Base-by-base conservation (phyloP, 2,888 invertebrate species). In the Metopia argyrocephala region DNA sequence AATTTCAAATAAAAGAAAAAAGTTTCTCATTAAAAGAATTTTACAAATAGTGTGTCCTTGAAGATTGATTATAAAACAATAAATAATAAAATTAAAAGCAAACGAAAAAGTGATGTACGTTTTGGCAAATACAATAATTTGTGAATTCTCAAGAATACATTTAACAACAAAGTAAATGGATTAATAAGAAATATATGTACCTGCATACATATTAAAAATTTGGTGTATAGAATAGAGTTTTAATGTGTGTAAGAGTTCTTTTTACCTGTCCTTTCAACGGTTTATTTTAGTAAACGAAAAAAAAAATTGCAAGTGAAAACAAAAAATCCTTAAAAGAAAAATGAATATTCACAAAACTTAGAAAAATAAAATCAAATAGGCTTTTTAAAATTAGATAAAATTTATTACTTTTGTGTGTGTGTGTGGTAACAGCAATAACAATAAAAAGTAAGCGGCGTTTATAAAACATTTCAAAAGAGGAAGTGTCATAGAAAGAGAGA, bases 31-130 rank as follows among this genome's bases (percentile, higher is more conserved):
- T 12, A 25, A 27, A 28, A 48, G 6, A 38, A 38, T 38, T 38
- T 38, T 9, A 38, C 38, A 38, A 38, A 9, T 3, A 56, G n/a
- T 61, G 25, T 71, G 71, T 66, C 59, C 78, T 78, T 71, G 59
- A 52, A 65, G 57, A 45, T 65, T 76, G 3, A 54, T 56, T 31
- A 15, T 28, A 54, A 50, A 69, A 69, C 28, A 56, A 52, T n/a
- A 54, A 1, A 56, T 6, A 18, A 57, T 18, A 31, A 52, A 27
- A 46, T 25, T 62, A 46, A 27, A 1, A 54, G 15, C 21, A 27
- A 31, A 28, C 27, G 23, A 54, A 27, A 25, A 38, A 15, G 9
- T 9, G 9, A 38, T 38, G 38, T 15, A 15, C 38, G 38, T 23
- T 45, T 48, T 21, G 45, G 52, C 20, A 48, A 54, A 50, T 12